Conservation (phyloP, 92 coral and sea anemone species). For the Micromussa lordhowensis region DNA sequence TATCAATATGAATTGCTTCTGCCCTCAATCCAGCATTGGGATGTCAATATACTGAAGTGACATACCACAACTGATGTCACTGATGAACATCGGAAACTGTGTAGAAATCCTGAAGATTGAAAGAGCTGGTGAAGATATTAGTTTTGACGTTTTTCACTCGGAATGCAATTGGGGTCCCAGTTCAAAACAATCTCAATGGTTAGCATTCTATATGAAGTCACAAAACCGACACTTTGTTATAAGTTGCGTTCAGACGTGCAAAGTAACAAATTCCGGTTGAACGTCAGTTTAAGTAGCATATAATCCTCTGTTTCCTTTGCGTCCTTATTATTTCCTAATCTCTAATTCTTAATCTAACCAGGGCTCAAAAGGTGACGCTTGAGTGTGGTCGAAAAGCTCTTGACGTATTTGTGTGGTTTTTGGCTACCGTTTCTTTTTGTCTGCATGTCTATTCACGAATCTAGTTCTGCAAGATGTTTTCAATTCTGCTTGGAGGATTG, state of each 20-base stretch:
- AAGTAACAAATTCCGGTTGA: constrained; percentile 2
- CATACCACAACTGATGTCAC: not conserved
- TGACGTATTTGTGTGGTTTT: constrained; percentile 12
- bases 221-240: not conserved
- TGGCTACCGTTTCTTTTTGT: not conserved
- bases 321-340: not conserved
- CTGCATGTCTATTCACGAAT: not conserved
- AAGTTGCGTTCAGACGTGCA: constrained; percentile 15
- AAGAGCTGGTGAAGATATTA: not conserved
- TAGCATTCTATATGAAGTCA: not conserved
- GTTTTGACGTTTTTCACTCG: not conserved
- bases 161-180: too few relatives aligned
- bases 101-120: not conserved
- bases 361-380: not conserved
- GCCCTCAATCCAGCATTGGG: not conserved
- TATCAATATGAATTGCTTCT: not conserved
- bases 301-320: not conserved
- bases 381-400: not conserved
- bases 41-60: not conserved
- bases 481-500: not conserved
- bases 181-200: not conserved
- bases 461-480: not conserved
- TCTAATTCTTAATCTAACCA: not conserved
- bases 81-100: not conserved
- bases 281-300: not conserved